Conservation (phyloP, 2,113 vertebrate species). For the Colius striatus region DNA sequence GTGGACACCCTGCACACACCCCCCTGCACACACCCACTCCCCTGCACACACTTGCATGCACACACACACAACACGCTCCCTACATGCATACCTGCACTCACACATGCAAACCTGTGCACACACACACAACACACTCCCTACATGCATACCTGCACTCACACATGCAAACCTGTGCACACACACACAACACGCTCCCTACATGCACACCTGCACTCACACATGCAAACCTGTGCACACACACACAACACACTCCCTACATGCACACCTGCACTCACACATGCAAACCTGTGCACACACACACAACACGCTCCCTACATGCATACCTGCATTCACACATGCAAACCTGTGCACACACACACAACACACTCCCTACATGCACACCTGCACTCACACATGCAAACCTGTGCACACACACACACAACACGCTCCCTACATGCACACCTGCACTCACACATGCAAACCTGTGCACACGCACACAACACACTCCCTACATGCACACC, state of each 20-base stretch:
- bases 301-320: background rate
- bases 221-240: too few relatives aligned
- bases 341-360: too few relatives aligned
- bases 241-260: background rate
- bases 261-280: background rate
- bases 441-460: background rate
- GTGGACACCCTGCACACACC: too few relatives aligned
- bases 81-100: too few relatives aligned
- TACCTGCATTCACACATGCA: background rate
- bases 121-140: background rate
- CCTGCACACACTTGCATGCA: background rate
- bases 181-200: too few relatives aligned
- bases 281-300: too few relatives aligned
- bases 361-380: background rate
- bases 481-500: background rate
- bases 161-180: background rate
- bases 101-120: too few relatives aligned
- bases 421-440: background rate
- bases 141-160: background rate
- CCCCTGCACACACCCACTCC: background rate
- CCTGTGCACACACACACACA: too few relatives aligned
- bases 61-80: background rate
- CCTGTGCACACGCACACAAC: too few relatives aligned
- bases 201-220: background rate
- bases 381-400: background rate